phyloP scores from a whole-genome alignment of 2,888 invertebrate species.

The Lissonota sp. region DNA sequence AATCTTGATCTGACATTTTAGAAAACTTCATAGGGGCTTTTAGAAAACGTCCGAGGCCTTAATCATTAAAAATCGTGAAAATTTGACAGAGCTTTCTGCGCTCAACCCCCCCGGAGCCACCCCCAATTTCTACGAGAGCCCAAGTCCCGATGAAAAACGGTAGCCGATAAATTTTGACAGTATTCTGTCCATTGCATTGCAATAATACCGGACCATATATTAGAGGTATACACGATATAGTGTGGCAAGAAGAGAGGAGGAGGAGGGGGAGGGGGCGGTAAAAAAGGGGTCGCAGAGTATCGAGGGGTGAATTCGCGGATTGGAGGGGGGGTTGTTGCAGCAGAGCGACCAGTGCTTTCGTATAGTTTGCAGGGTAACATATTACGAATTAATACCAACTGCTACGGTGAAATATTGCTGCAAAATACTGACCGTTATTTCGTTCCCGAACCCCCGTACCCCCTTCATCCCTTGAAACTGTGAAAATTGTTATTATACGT shows the following conservation, averaged over 20 bases:
- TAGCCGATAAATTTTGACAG: constrained; percentile 84
- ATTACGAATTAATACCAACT: constrained; percentile 84
- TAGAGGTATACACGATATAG: constrained; percentile 73
- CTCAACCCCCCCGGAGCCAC: not conserved
- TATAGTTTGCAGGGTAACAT: constrained; percentile 83
- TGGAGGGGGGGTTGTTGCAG: constrained; percentile 55
- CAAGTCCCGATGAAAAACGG: constrained; percentile 82
- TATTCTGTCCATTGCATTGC: constrained; percentile 84
- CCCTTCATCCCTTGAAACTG: constrained; percentile 51
- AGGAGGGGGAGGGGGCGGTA: constrained; percentile 22
- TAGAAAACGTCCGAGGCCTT: constrained; percentile 74
- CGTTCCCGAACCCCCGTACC: constrained; percentile 69
- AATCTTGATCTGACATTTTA: too few species aligned
- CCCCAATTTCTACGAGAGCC: constrained; percentile 20
- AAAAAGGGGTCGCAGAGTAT: constrained; percentile 63
- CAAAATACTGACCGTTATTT: constrained; percentile 84
- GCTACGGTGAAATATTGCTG: constrained; percentile 84
- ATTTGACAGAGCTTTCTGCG: constrained; percentile 77
- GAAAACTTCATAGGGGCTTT: too few species aligned
- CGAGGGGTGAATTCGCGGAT: constrained; percentile 28
- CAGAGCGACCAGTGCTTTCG: constrained; percentile 70
- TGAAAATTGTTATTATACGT: constrained; percentile 77
- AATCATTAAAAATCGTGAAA: constrained; percentile 79
- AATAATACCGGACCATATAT: constrained; percentile 84
- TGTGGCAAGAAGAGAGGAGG: not conserved